Evolutionary conservation across 2,888 invertebrate species (phyloP), one percentile per base, ranked within the genome.

Genomic region (Epinotia bilunana): DNA sequence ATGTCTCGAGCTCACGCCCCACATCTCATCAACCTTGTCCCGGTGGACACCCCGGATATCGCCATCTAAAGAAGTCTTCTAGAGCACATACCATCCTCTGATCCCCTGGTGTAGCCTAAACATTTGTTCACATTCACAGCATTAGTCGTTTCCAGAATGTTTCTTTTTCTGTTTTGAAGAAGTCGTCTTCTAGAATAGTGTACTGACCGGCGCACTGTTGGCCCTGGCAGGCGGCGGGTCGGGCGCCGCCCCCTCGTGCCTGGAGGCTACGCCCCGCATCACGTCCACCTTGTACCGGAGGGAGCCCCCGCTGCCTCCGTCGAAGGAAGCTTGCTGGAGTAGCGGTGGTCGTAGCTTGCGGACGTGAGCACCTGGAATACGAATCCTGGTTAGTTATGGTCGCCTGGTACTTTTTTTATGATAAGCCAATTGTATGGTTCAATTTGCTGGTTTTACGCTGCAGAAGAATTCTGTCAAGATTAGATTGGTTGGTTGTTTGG

Each of bases 321-420:
- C 98, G 91, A 98, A 97, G 60, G 97, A 96, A 62, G 98, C 98
- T 88, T 98, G 97, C 87, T 98, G 98, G 70, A 98, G 93, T 80
- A 97, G 93, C 3, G 98, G 98, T 33, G 98, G 97, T 84, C 97
- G 96, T 73, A 98, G 95, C 62, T 95, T 94, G 0, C 93, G 86
- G 1, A 93, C 85, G 78, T 87, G 88, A 0, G 91, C 88, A 16
- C 95, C 93, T 92, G 80, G 0, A 9, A 46, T 16, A 72, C 1
- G 11, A 28, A 7, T 28, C 53, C 9, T 7, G 9, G n/a, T 65
- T 1, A 53, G 2, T 55, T 33, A 65, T 53, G 65, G 11, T 9
- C 1, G 49, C 64, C 64, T 64, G 46, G 23, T 64, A 64, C 18
- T 60, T 60, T 60, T 39, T 39, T 39, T 39, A 9, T 39, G 39